Percentiles rank a stretch among this genome's conserved stretches.
These are phyloP conservation scores for Pseudomyrmex dendroicus DNA, from an alignment of 1,140 invertebrate genomes.

Conservation along the genomic window DNA sequence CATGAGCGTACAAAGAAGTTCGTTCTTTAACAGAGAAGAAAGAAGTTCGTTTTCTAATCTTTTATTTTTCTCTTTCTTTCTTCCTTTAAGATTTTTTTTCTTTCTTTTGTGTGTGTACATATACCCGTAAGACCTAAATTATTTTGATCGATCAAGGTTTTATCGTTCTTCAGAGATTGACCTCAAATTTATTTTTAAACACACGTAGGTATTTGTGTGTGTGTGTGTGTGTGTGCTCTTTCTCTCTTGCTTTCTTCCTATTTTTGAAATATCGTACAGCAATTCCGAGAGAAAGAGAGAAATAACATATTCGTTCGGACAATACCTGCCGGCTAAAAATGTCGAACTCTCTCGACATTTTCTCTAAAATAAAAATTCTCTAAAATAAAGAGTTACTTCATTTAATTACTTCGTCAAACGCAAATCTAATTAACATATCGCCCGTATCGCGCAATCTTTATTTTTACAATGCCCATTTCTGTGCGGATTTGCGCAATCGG, in stretches of 20 bases:
- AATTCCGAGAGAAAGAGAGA: not conserved
- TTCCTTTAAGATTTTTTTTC: too few relatives aligned
- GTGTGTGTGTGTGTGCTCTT: too few relatives aligned
- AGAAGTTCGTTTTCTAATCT: not conserved
- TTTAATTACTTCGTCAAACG: not conserved
- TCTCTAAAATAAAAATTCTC: not conserved
- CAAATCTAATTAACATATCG: not conserved
- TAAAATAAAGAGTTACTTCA: conserved; percentile 25
- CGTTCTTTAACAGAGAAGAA: not conserved
- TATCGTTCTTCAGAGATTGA: too few relatives aligned
- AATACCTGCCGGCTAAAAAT: not conserved
- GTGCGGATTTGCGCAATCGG: not conserved
- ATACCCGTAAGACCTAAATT: too few relatives aligned
- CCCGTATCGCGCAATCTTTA: not conserved
- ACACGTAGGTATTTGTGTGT: too few relatives aligned
- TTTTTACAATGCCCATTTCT: not conserved
- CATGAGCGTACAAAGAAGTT: not conserved
- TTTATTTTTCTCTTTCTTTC: too few relatives aligned
- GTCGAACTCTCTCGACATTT: conserved; percentile 2
- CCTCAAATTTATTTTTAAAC: too few relatives aligned
- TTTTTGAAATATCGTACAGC: not conserved
- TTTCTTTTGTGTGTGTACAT: too few relatives aligned
- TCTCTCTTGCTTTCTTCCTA: too few relatives aligned
- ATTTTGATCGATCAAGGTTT: too few relatives aligned
- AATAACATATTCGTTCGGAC: not conserved